Evolutionary conservation across 2,113 vertebrate species (phyloP).

Genomic region (Brachyistius frenatus): DNA sequence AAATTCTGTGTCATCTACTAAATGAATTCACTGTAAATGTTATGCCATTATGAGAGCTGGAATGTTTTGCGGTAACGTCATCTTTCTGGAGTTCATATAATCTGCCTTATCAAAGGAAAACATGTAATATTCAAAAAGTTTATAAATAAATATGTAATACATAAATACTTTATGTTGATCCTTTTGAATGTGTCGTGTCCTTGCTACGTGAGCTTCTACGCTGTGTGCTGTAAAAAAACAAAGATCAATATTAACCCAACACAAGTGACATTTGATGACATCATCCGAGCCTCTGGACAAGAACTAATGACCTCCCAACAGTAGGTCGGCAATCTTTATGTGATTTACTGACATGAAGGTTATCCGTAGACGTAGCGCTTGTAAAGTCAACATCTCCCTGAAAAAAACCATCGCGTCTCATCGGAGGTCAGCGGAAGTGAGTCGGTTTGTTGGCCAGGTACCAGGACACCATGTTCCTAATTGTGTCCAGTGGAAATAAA

Average conservation of each 20-base stretch:
- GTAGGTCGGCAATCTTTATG: constrained; percentile 3
- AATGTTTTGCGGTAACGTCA: constrained; percentile 77
- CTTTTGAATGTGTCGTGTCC: constrained; percentile 42
- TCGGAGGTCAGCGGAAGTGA: constrained; percentile 55
- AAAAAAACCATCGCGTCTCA: constrained; percentile 41
- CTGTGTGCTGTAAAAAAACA: background rate
- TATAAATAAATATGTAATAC: constrained; percentile 79
- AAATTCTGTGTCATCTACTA: constrained; percentile 61
- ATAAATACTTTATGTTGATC: constrained; percentile 56
- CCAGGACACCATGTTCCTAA: constrained; percentile 74
- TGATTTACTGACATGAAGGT: constrained; percentile 56
- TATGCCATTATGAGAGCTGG: constrained; percentile 72
- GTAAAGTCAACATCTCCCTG: constrained; percentile 30
- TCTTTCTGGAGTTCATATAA: constrained; percentile 78
- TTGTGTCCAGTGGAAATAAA: constrained; percentile 50
- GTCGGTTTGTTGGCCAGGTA: constrained; percentile 51
- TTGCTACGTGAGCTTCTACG: background rate
- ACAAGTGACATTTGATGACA: constrained; percentile 1
- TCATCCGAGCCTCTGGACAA: background rate
- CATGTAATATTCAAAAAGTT: constrained; percentile 74
- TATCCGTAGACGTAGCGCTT: constrained; percentile 23
- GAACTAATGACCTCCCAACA: constrained; percentile 38
- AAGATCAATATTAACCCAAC: background rate
- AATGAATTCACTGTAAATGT: constrained; percentile 70
- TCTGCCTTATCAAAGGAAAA: constrained; percentile 74